phyloP scores from a whole-genome alignment of 2,888 invertebrate species.

The Hydraecia micacea region DNA sequence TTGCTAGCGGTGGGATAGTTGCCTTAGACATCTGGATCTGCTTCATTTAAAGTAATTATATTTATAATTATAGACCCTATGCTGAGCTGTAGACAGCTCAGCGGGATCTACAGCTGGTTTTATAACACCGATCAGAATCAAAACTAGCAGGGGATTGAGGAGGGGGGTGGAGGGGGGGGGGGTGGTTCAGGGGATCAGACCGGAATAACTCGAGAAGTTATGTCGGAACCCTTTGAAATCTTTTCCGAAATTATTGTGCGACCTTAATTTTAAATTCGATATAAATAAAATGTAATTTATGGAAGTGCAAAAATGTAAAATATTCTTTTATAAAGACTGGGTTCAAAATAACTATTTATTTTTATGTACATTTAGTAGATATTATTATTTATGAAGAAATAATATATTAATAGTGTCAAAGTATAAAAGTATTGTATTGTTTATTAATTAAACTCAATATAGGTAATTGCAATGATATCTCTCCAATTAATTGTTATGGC shows the following conservation, averaged over 20 bases:
- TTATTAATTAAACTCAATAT: slow-evolving; percentile 12
- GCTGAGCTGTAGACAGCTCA: not conserved
- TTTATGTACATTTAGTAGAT: not conserved
- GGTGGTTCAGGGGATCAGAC: no score
- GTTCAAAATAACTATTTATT: not conserved
- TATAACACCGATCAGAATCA: not conserved
- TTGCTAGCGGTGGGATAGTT: not conserved
- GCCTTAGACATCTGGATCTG: not conserved
- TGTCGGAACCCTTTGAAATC: slow-evolving; percentile 13
- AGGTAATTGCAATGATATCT: slow-evolving; percentile 38
- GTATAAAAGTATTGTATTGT: slow-evolving; percentile 4
- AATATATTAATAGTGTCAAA: not conserved
- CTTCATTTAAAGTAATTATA: not conserved
- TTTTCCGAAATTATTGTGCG: slow-evolving; percentile 5
- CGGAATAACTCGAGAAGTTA: no score
- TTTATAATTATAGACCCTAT: not conserved
- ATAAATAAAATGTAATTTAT: not conserved
- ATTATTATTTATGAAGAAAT: slow-evolving; percentile 4
- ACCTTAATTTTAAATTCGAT: not conserved
- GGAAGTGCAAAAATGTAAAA: slow-evolving; percentile 10
- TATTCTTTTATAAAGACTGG: not conserved
- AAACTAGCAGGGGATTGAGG: no score
- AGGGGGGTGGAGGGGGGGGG: no score
- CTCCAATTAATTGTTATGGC: slow-evolving; percentile 19
- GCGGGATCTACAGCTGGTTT: not conserved